These are phyloP conservation scores for Drosophila dives DNA, from an alignment of 2,888 invertebrate genomes.

Conservation along the genomic window DNA sequence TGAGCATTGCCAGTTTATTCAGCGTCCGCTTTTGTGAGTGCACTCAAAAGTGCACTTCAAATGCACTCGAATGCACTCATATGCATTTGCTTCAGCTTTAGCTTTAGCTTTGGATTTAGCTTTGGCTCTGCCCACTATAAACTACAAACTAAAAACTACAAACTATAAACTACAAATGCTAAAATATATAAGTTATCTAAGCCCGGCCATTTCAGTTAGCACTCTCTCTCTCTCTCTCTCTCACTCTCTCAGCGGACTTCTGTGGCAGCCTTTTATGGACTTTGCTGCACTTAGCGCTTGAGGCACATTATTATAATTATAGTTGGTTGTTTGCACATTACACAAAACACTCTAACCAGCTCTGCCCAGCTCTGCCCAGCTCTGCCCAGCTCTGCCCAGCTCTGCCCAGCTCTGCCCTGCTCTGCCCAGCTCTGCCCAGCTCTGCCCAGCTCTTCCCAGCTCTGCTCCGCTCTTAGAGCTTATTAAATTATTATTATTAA, in stretches of 20 bases:
- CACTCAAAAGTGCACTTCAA: slow-evolving; percentile 37
- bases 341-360: neutral
- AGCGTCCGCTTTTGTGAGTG: slow-evolving; percentile 7
- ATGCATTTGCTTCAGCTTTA: neutral
- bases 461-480: no score
- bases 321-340: neutral
- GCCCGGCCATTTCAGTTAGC: slow-evolving; percentile 3
- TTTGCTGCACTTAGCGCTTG: neutral
- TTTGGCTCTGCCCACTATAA: slow-evolving; percentile 11
- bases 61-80: slow-evolving; percentile 50
- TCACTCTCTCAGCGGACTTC: neutral
- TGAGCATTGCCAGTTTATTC: slow-evolving; percentile 47
- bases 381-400: accelerated
- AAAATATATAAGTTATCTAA: slow-evolving; percentile 44
- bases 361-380: neutral
- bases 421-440: no score
- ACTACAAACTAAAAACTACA: no score
- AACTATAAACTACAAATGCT: no score
- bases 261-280: slow-evolving; percentile 1
- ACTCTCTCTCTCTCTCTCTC: neutral
- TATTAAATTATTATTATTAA: no score
- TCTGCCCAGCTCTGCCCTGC: accelerated
- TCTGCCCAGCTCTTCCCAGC: no score
- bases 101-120: no score
- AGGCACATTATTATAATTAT: slow-evolving; percentile 1